Percentiles rank a stretch among this genome's conserved stretches.
Evolutionary conservation across 2,113 vertebrate species (phyloP).

Genomic region (Anguilla japonica): DNA sequence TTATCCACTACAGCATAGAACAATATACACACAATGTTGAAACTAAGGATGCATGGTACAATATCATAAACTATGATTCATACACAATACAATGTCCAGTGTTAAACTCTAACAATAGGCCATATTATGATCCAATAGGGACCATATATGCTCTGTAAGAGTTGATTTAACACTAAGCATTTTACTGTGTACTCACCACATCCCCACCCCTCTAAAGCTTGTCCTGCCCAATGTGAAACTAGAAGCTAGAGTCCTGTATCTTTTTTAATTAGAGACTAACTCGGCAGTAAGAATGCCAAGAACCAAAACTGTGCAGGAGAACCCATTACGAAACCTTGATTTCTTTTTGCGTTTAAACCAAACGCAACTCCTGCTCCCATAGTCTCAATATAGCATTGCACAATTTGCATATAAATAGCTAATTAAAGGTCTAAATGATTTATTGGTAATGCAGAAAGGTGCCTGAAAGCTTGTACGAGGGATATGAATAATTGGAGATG

Average conservation of each 20-base stretch:
- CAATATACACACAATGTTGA: neutral
- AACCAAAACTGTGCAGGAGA: conserved; percentile 40
- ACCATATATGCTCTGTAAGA: no score
- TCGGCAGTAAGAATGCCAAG: conserved; percentile 15
- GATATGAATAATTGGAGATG: conserved; percentile 32
- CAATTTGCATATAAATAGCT: conserved; percentile 37
- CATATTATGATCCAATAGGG: no score
- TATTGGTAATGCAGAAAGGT: conserved; percentile 40
- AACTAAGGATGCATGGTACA: no score
- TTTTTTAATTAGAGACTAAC: neutral
- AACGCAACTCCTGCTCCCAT: conserved; percentile 30
- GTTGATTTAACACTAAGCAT: neutral
- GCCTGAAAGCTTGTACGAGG: conserved; percentile 30
- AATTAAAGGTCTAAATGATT: conserved; percentile 38
- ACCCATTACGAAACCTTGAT: conserved; percentile 36
- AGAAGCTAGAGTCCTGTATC: neutral
- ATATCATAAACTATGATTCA: neutral
- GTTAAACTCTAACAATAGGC: no score
- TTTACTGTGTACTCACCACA: neutral
- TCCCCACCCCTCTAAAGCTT: neutral
- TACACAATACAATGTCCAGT: neutral
- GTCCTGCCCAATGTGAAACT: neutral
- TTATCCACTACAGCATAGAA: neutral
- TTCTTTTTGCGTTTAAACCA: conserved; percentile 39
- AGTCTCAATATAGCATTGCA: conserved; percentile 47